Evolutionary conservation across 2,113 vertebrate species (phyloP).

Genomic region (Ariopsis seemanni): DNA sequence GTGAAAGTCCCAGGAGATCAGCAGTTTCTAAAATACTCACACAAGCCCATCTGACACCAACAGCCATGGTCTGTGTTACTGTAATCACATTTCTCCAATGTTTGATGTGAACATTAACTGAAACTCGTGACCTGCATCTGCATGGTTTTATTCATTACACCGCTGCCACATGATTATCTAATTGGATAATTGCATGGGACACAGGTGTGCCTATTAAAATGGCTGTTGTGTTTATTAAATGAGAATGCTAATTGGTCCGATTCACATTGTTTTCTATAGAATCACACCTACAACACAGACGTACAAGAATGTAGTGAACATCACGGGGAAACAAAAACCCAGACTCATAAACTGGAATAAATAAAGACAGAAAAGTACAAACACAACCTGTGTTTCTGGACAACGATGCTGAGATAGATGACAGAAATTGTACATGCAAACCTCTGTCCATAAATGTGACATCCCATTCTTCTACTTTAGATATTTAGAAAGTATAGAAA

Average conservation of each 20-base stretch:
- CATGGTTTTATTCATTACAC: not conserved
- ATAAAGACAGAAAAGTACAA: constrained; percentile 7
- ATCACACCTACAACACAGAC: not conserved
- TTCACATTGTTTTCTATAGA: not conserved
- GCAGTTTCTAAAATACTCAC: not conserved
- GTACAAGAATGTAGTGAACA: not conserved
- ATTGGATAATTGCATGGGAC: not conserved
- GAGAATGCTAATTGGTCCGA: constrained; percentile 15
- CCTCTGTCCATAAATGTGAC: not conserved
- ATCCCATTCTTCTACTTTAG: not conserved
- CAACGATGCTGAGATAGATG: not conserved
- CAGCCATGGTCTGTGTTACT: not conserved
- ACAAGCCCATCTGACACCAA: not conserved
- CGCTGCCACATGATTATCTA: not conserved
- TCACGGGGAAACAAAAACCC: not conserved
- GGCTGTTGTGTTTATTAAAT: not conserved
- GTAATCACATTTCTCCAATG: not conserved
- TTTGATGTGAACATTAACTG: not conserved
- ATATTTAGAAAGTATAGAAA: not conserved
- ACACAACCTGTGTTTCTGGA: not conserved
- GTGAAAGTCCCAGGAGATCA: not conserved
- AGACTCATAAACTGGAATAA: constrained; percentile 40
- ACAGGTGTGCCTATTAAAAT: not conserved
- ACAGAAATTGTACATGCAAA: not conserved
- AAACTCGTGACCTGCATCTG: not conserved